These are phyloP conservation scores for Hydrotaea diabolus DNA, from an alignment of 2,888 invertebrate genomes.

Conservation along the genomic window DNA sequence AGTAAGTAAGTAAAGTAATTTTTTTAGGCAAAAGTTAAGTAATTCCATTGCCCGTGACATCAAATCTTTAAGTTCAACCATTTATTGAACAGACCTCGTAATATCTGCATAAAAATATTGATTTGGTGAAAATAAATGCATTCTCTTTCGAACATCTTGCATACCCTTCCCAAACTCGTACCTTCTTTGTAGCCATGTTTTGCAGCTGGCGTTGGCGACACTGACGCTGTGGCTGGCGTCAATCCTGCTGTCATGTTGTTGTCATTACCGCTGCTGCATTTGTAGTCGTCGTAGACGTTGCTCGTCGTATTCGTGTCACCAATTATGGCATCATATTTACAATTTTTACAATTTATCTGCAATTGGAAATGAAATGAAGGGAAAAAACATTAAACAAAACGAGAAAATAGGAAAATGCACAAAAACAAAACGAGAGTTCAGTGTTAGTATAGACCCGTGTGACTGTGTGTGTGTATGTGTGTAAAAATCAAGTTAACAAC, in stretches of 20 bases:
- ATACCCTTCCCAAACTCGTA: slow-evolving; percentile 49
- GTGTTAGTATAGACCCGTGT: slow-evolving; percentile 52
- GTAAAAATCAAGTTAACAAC: slow-evolving; percentile 51
- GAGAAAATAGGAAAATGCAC: slow-evolving; percentile 1
- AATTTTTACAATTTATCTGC: slow-evolving; percentile 78
- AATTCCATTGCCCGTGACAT: too few relatives aligned
- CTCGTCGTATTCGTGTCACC: slow-evolving; percentile 76
- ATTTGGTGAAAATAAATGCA: too few relatives aligned
- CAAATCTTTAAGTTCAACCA: too few relatives aligned
- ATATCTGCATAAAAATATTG: too few relatives aligned
- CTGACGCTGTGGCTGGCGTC: not conserved
- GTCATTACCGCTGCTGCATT: slow-evolving; percentile 64
- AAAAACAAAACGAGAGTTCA: slow-evolving; percentile 48
- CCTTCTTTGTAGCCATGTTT: slow-evolving; percentile 64
- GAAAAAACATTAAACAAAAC: not conserved
- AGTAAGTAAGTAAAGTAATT: too few relatives aligned
- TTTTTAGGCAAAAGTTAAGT: too few relatives aligned
- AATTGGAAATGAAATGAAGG: slow-evolving; percentile 65
- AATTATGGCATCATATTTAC: slow-evolving; percentile 79
- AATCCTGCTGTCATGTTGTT: not conserved
- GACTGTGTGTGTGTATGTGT: too few relatives aligned
- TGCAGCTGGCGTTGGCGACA: slow-evolving; percentile 26
- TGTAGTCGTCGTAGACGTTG: slow-evolving; percentile 75
- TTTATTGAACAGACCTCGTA: too few relatives aligned
- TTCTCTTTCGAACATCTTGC: too few relatives aligned